Conservation (phyloP, 2,113 vertebrate species). For the cattle (Bos taurus) region ARS-UCD2.0 NC_037348.1:36168501-36169000, state of each 20-base stretch:
- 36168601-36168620: not conserved
- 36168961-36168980: not conserved
- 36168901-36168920: not conserved
- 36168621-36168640: not conserved
- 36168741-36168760: not conserved
- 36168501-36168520: too few relatives aligned
- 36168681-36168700: not conserved
- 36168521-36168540: too few relatives aligned
- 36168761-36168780: not conserved
- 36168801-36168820: not conserved
- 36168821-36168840: not conserved
- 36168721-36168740: not conserved
- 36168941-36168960: not conserved
- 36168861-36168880: not conserved
- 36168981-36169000: not conserved
- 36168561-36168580: not conserved
- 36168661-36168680: not conserved
- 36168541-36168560: too few relatives aligned
- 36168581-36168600: not conserved
- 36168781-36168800: not conserved
- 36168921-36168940: not conserved
- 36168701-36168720: not conserved
- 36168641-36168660: not conserved
- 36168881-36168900: not conserved
- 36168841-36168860: not conserved